Evolutionary conservation across 2,888 invertebrate genomes (phyloP).

Genomic region (Nowickia ferox): DNA sequence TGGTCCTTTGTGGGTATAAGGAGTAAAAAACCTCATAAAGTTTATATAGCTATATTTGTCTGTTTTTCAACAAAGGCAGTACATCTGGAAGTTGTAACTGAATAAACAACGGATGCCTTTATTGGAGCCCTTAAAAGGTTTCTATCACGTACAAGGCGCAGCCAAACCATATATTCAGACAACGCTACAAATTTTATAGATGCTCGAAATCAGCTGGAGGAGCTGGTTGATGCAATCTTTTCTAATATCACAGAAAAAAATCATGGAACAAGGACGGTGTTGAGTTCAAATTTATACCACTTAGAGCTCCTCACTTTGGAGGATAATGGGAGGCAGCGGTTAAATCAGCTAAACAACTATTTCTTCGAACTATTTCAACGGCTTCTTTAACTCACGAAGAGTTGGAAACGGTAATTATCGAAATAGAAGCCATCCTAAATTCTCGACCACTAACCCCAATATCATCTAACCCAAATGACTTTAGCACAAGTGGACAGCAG

Average conservation of each 20-base stretch:
- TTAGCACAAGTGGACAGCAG: background rate
- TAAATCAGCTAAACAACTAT: too few species aligned
- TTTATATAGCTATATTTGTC: slow-evolving; percentile 14
- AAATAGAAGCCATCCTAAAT: too few species aligned
- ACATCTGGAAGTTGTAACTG: slow-evolving; percentile 29
- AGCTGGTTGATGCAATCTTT: too few species aligned
- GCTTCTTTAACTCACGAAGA: too few species aligned
- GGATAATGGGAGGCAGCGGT: too few species aligned
- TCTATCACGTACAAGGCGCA: background rate
- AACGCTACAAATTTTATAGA: slow-evolving; percentile 34
- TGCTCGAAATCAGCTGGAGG: background rate
- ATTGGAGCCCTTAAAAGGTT: slow-evolving; percentile 31
- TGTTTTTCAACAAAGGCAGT: slow-evolving; percentile 32
- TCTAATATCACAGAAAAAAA: too few species aligned
- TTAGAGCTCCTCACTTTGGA: too few species aligned
- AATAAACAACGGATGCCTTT: slow-evolving; percentile 13
- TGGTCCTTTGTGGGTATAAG: slow-evolving; percentile 7
- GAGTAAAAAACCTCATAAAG: slow-evolving; percentile 34
- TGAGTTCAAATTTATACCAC: too few species aligned
- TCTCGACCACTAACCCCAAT: too few species aligned
- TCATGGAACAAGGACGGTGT: too few species aligned
- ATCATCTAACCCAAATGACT: background rate
- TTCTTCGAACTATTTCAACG: too few species aligned
- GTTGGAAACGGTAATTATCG: too few species aligned
- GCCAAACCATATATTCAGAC: slow-evolving; percentile 11